phyloP scores from a whole-genome alignment of 1,140 invertebrate genomes.

The Tribolium madens region DNA sequence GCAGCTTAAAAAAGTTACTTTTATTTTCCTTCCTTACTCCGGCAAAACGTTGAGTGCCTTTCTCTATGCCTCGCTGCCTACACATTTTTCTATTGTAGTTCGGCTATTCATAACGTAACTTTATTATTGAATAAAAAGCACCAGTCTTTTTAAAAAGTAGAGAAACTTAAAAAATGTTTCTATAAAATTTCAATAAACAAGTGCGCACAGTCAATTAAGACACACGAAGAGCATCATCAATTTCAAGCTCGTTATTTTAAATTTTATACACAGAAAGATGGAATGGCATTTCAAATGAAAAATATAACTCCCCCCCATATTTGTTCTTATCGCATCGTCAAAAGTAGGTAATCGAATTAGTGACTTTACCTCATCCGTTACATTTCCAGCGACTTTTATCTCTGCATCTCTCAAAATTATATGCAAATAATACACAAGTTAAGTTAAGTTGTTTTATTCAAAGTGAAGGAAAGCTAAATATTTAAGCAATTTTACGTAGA shows the following conservation, averaged over 20 bases:
- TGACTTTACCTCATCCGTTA: neutral
- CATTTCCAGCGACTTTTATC: neutral
- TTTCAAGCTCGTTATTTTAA: neutral
- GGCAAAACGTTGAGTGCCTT: neutral
- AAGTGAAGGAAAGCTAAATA: neutral
- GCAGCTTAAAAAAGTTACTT: neutral
- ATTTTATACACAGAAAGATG: neutral
- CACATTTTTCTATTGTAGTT: neutral
- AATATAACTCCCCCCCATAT: neutral
- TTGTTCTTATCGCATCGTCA: neutral
- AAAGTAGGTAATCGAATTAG: neutral
- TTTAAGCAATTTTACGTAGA: neutral
- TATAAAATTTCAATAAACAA: neutral
- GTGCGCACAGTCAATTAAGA: neutral
- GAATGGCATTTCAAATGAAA: neutral
- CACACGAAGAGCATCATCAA: neutral
- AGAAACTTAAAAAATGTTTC: neutral
- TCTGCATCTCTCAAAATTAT: neutral
- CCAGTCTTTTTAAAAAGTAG: neutral
- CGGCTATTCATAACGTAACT: neutral
- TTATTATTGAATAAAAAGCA: neutral
- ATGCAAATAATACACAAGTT: neutral
- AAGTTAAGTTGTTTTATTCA: neutral
- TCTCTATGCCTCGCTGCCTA: neutral
- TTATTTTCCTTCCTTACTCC: neutral